phyloP scores from a whole-genome alignment of 2,888 invertebrate genomes.

The Emesis furor region DNA sequence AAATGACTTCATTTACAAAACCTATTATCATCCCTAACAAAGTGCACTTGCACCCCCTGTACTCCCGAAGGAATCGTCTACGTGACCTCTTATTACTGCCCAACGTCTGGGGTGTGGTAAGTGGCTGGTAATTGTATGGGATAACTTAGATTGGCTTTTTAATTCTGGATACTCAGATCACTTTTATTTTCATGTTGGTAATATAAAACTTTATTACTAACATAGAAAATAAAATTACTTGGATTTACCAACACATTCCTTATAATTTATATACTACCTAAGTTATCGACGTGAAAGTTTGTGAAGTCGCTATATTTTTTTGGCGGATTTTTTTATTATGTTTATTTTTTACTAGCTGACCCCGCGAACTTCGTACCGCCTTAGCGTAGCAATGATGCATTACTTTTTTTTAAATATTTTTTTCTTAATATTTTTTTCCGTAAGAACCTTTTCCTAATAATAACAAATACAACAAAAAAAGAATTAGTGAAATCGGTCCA shows the following conservation, averaged over 20 bases:
- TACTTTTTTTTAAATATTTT: no score
- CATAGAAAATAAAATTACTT: constrained; percentile 4
- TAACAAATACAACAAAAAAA: no score
- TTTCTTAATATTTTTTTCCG: no score
- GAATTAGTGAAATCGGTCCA: no score
- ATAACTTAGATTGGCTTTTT: constrained; percentile 91
- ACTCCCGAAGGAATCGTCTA: constrained; percentile 81
- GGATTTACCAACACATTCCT: neutral
- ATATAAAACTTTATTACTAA: constrained; percentile 1
- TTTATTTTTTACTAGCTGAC: no score
- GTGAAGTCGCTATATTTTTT: no score
- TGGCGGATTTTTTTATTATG: no score
- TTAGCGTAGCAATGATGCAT: no score
- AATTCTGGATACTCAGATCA: constrained; percentile 81
- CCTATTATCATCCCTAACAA: constrained; percentile 71
- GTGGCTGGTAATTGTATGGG: constrained; percentile 90
- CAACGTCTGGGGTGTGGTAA: constrained; percentile 86
- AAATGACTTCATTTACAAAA: constrained; percentile 65
- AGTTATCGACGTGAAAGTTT: neutral
- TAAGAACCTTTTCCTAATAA: no score
- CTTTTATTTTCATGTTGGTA: constrained; percentile 51
- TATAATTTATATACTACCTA: neutral
- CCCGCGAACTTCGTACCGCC: no score
- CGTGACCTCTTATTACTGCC: constrained; percentile 84
- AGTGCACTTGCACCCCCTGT: constrained; percentile 80